Base-by-base conservation (phyloP, 30 jellyfish, hydroid and myxozoan genomes). In the Chrysaora quinquecirrha region DNA sequence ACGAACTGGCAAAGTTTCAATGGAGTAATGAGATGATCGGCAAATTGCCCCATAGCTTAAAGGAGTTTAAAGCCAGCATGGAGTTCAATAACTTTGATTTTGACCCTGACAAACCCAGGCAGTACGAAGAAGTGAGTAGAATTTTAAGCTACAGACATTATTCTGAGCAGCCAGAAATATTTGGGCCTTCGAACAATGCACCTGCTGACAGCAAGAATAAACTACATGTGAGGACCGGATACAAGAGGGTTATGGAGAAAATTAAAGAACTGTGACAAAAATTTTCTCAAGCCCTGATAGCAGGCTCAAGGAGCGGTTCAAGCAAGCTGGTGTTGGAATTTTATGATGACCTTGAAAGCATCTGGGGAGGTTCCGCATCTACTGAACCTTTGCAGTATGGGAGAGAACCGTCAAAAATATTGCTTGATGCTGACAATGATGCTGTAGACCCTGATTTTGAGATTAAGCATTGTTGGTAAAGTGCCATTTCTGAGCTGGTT, bases 381-480 rank as follows among this genome's bases (percentile, higher is more conserved):
- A 64, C 76, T 64, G 76, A 64, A 64, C 76, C 76, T 64, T 31
- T 64, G 76, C 76, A 23, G 76, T 28, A 64, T 64, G 76, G 76
- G 48, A 64, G 4, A 64, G 76, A 64, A 20, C 28, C 76, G 28
- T 64, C 76, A 64, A 64, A 48, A 16, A 64, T 64, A 64, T 48
- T 64, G 21, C 28, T 48, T 64, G 48, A 4, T 64, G 76, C 46
- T 64, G 76, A 64, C 4, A 64, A 64, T 64, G 46, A 64, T 64
- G 76, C 30, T 64, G 49, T 12, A 43, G 58, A 43, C 16, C 12
- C 58, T 43, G 58, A 9, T 43, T 43, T 43, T 43, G 58, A 43
- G 9, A 16, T 43, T 43, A 16, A 16, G 58, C 9, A 16, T 43
- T 43, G 9, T 43, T 43, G 58, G 58, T 43, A 43, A 43, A 43